Base-by-base conservation (phyloP, 1,140 invertebrate species). In the Tribolium madens region DNA sequence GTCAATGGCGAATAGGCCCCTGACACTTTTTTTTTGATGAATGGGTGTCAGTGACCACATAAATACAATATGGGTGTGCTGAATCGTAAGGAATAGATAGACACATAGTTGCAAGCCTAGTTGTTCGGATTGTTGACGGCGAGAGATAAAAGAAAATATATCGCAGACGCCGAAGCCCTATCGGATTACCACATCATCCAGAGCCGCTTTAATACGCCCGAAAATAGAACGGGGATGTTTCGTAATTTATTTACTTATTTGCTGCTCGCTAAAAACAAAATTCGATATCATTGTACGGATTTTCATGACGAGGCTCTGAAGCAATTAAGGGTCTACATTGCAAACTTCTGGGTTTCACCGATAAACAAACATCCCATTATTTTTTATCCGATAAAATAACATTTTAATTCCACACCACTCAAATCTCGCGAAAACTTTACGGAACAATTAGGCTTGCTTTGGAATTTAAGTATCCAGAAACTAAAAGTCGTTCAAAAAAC, bases 201-300 rank as follows among this genome's bases (percentile, higher is more conserved):
- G n/a, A 42, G 52, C 52, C 18, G 52, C 21, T 21, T 57, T 57
- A 57, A 57, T 57, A 57, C 52, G 17, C 7, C 33, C 57, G 21
- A 13, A 64, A 64, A 64, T 64, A 33, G 57, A 31, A 64, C 57
- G 57, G 13, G 36, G 36, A 42, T 42, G 36, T 4, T 26, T 64
- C 7, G 21, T 64, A 64, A 64, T 64, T 64, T 64, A 64, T 64
- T 64, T 64, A 33, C 57, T 64, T 64, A 64, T 64, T 64, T 64
- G 14, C 21, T 31, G 57, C 21, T 64, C 3, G 52, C n/a, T 64
- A 64, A 64, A 64, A 64, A 31, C 26, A 13, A 42, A 42, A 42
- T 42, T 10, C n/a, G 10, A 31, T 33, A 31, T 14, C 10, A 64
- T 64, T 13, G 1, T 31, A 12, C 7, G 21, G 3, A 13, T 31